Evolutionary conservation across 2,797 vertebrate species (phyloP), one percentile per base, ranked within the genome.

Genomic region (Trematomus bernacchii): DNA sequence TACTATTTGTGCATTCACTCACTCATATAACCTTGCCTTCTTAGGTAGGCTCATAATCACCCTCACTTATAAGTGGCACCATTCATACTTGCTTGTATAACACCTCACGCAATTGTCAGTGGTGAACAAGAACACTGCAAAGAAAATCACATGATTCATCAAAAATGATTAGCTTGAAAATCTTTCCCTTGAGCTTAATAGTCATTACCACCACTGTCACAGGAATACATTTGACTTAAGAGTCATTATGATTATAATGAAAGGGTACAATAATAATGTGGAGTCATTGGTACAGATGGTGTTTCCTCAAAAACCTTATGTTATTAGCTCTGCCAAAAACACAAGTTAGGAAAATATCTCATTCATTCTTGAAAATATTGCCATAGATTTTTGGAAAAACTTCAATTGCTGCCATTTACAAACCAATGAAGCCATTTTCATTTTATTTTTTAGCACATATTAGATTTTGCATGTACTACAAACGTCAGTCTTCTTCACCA

Each of bases 61-160:
- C 76, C 27, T 27, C 27, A 27, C 27, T 27, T 27, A 27, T 27
- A 27, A 69, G 59, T 40, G 44, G 52, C 52, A 60, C 14, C 21
- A 61, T 70, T 68, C 40, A 6, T 47, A 47, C 47, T 60, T 72
- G 58, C 33, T 6, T 18, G 48, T 16, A 63, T 18, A 50, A 27
- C 5, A 27, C 27, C 27, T 27, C 27, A 5, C 33, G 50, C 12
- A 58, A 67, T 23, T 74, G 61, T 73, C 47, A 60, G 30, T 19
- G 54, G 15, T 59, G 64, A 78, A 64, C 61, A 72, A 66, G 30
- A 86, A 55, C 33, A 23, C 44, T 65, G 53, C 60, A 68, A 33
- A 37, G 53, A 55, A 76, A 76, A 71, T 63, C 53, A 52, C 27
- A 21, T 37, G 18, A 71, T 65, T 55, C 21, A 10, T 77, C 54